Conservation (phyloP, 2,113 vertebrate genomes). For the Trogon surrucura region DNA sequence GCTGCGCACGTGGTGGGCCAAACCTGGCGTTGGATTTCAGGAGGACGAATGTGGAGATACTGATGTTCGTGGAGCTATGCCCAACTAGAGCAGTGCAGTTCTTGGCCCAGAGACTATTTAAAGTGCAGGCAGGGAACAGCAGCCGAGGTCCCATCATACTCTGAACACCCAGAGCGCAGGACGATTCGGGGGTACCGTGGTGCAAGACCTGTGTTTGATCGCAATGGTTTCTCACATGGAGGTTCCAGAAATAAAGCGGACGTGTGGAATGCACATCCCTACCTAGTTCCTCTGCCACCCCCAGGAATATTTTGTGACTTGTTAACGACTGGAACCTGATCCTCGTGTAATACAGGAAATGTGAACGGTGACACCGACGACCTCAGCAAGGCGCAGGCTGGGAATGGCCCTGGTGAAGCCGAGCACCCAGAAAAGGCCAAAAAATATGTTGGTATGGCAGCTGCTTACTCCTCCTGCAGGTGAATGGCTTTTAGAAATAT, state of each 20-base stretch:
- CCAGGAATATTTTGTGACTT: constrained; percentile 23
- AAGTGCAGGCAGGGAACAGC: neutral
- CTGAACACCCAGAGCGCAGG: neutral
- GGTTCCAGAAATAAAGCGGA: constrained; percentile 10
- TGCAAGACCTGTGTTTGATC: neutral
- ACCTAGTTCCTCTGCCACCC: constrained; percentile 13
- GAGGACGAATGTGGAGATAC: neutral
- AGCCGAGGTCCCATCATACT: neutral
- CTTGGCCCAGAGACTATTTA: neutral
- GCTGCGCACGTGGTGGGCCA: neutral
- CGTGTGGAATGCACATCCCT: neutral
- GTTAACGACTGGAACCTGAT: constrained; percentile 18
- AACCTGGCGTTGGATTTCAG: constrained; percentile 6
- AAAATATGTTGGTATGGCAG: neutral
- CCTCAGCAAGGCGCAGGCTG: constrained; percentile 36
- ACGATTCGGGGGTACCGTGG: neutral
- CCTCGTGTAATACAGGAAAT: constrained; percentile 55
- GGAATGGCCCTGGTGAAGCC: constrained; percentile 25
- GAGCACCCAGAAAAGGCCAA: neutral
- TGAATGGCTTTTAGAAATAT: constrained; percentile 30
- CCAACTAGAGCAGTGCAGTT: neutral
- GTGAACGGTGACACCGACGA: neutral
- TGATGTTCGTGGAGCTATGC: neutral
- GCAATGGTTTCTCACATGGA: neutral
- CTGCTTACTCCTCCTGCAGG: constrained; percentile 31